phyloP scores from a whole-genome alignment of 2,888 invertebrate species.

The Apocheima hispidaria region DNA sequence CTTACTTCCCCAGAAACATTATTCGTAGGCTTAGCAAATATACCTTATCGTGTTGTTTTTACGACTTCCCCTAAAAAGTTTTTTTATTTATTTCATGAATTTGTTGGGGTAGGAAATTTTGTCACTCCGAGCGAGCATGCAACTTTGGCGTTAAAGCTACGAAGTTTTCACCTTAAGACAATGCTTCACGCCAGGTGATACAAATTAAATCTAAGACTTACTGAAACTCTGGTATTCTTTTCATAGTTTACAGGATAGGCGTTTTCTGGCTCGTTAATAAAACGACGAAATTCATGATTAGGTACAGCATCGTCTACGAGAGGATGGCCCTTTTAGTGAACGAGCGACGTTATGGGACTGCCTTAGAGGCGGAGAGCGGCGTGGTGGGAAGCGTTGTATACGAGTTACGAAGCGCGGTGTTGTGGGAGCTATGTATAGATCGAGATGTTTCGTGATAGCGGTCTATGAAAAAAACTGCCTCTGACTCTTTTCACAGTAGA shows the following conservation, averaged over 20 bases:
- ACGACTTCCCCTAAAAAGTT: slow-evolving; percentile 51
- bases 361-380: too few species aligned
- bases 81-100: slow-evolving; percentile 60
- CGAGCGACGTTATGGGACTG: too few species aligned
- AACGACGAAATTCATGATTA: too few species aligned
- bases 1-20: slow-evolving; percentile 48
- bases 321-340: too few species aligned
- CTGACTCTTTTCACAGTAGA: slow-evolving; percentile 18
- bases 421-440: too few species aligned
- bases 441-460: slow-evolving; percentile 19
- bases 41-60: slow-evolving; percentile 58
- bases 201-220: slow-evolving; percentile 19
- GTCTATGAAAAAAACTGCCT: slow-evolving; percentile 6
- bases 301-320: too few species aligned
- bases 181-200: slow-evolving; percentile 22
- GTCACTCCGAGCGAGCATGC: slow-evolving; percentile 51
- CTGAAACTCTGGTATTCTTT: slow-evolving; percentile 8
- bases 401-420: too few species aligned
- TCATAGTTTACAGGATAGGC: slow-evolving; percentile 5
- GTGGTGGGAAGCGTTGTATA: too few species aligned
- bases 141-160: slow-evolving; percentile 46
- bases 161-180: slow-evolving; percentile 36
- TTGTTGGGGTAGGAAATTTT: slow-evolving; percentile 46
- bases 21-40: slow-evolving; percentile 48
- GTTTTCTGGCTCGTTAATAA: too few species aligned